Base-by-base conservation (phyloP, 1,140 invertebrate genomes). In the Saxidomus purpurata region DNA sequence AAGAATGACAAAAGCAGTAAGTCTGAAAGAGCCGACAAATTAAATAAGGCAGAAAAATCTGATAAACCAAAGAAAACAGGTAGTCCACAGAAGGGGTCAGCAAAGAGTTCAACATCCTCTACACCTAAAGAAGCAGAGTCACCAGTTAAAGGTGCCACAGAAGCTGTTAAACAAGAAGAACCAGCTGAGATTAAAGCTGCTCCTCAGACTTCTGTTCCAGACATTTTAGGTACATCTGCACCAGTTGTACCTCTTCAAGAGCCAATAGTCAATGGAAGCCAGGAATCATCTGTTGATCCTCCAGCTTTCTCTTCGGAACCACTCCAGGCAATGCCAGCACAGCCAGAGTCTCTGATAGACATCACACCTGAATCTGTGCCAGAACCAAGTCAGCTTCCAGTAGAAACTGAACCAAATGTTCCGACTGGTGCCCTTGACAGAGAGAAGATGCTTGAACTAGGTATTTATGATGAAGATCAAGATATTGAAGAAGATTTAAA, bases 401-500 rank as follows among this genome's bases (percentile, higher is more conserved):
- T 89, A 9, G 84, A 71, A 52, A 49, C 63, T 49, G 80, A 63
- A 22, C 43, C 71, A 11, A 22, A 22, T 43, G 6, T 15, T 25
- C 34, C 49, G 13, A 38, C 28, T 13, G 79, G 22, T 49, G 84
- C 59, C 28, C 47, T 90, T 74, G 89, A 90, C 38, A 92, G 89
- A 85, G 71, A 82, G 67, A 83, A 91, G 87, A 89, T 93, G 63
- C 91, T 89, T 79, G 94, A 95, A 87, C 71, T 92, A 25, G 93
- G 93, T 22, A 90, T 93, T 87, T 93, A 94, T 93, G 92, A 93
- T 92, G 94, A 92, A 81, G 89, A 92, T 74, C 85, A 91, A 52
- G 90, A 91, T 36, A 80, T 86, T 52, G 89, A 89, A n/a, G 63
- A 81, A 59, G 55, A 89, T n/a, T 43, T 80, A 22, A 74, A 90